Evolutionary conservation across 2,797 vertebrate species (phyloP), one percentile per base, ranked within the genome.

Genomic region (Danio jaintianensis): DNA sequence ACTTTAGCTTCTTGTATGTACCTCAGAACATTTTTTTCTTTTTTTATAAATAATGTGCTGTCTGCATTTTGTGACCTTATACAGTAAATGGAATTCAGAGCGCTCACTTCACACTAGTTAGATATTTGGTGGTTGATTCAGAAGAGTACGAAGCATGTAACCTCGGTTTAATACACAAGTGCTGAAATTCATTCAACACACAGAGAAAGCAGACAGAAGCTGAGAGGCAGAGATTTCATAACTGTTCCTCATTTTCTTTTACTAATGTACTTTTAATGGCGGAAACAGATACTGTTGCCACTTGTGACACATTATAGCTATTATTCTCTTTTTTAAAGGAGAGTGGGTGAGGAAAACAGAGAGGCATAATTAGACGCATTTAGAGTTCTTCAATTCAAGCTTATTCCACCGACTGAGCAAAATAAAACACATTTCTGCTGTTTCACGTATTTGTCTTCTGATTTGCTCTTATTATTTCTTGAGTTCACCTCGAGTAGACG

Each of bases 291-390:
- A 75, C 20, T 22, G 62, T 64, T 79, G 48, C 40, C 16, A 69
- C 75, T 80, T 52, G 36, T 67, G 62, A 59, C 40, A 16, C n/a
- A 63, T 55, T 68, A 79, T 11, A 40, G 55, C 62, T 52, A 74
- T 83, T 83, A 79, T 74, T 62, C 36, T 82, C 59, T 29, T 78
- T n/a, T 64, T 66, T 43, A 50, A 47, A 59, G 64, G 5, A 70
- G 50, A 77, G n/a, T 38, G 66, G 73, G 72, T 42, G 56, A 72
- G 40, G 64, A 58, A 67, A 71, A 80, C 10, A 18, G 45, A 62
- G 18, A 71, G 12, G 38, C 4, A 8, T 63, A 63, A 83, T 78
- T 80, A 80, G 66, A 58, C 50, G 45, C 22, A 66, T 76, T 80
- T 79, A 16, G 53, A 69, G 43, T 20, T 69, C 66, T 15, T 68